These are phyloP conservation scores for Calcarius lapponicus DNA, from an alignment of 2,797 vertebrate species.

Conservation along the genomic window DNA sequence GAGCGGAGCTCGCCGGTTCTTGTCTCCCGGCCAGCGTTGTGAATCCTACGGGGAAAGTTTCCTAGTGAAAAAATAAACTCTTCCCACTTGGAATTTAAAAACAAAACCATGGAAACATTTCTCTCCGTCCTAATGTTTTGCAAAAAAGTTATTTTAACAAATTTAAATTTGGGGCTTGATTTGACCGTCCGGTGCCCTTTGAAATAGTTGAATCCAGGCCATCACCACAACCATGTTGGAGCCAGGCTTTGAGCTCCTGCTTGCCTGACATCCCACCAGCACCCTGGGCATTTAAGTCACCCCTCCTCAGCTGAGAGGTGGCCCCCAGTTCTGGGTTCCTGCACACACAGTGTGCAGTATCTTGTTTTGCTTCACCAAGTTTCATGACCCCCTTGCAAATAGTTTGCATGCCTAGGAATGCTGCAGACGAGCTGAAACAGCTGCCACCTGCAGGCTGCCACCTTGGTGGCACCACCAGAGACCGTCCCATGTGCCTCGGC, in stretches of 20 bases:
- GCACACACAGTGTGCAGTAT: background rate
- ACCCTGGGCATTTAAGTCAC: background rate
- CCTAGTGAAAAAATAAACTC: conserved; percentile 67
- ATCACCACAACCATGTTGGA: background rate
- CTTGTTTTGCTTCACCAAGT: background rate
- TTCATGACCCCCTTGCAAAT: background rate
- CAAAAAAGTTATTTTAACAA: conserved; percentile 65
- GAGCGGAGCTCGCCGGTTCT: background rate
- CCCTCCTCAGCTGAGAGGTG: background rate
- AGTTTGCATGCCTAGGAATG: background rate
- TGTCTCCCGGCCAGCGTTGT: background rate
- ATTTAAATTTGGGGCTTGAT: conserved; percentile 49
- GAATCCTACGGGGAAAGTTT: conserved; percentile 44
- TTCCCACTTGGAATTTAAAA: conserved; percentile 59
- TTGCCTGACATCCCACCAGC: background rate
- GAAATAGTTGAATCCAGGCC: conserved; percentile 54
- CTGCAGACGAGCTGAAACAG: background rate
- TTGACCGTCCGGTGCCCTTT: conserved; percentile 15
- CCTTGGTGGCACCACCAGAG: background rate
- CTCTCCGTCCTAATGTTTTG: conserved; percentile 40
- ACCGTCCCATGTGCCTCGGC: background rate
- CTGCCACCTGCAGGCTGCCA: background rate
- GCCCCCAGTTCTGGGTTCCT: background rate
- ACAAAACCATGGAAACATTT: conserved; percentile 61
- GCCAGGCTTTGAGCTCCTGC: accelerated